Evolutionary conservation across 2,888 invertebrate species (phyloP).

Genomic region (Quadroppia sp.): DNA sequence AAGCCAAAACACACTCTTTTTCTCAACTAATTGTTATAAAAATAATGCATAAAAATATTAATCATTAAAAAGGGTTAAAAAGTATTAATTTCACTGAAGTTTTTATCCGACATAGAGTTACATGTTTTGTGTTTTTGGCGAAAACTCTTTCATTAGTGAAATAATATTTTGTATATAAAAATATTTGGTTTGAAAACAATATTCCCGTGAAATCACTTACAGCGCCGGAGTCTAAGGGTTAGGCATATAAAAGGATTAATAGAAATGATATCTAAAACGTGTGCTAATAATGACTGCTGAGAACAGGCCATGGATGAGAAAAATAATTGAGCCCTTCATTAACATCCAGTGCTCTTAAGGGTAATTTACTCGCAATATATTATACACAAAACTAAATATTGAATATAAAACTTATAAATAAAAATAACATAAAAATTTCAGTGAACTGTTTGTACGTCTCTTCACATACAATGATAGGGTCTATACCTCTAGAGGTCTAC

Average conservation of each 20-base stretch:
- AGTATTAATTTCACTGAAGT: neutral
- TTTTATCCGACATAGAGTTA: neutral
- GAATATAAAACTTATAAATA: constrained; percentile 23
- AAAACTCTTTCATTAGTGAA: neutral
- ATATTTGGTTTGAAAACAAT: neutral
- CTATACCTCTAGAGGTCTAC: neutral
- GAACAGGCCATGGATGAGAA: neutral
- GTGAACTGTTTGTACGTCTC: neutral
- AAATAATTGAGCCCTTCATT: constrained; percentile 22
- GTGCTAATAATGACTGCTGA: constrained; percentile 12
- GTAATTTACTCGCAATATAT: constrained; percentile 23
- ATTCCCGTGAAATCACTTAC: neutral
- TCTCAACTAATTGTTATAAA: neutral
- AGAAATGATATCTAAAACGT: constrained; percentile 31
- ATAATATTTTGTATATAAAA: neutral
- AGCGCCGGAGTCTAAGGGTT: neutral
- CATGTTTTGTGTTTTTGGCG: neutral
- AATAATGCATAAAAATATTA: neutral
- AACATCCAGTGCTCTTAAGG: neutral
- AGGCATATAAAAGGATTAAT: constrained; percentile 21
- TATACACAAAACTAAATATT: neutral
- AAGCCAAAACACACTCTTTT: neutral
- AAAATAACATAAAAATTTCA: constrained; percentile 32
- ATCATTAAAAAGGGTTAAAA: constrained; percentile 1
- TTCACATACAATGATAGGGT: neutral